Conservation (phyloP, 2,797 vertebrate species). For the Macroramphosus scolopax region DNA sequence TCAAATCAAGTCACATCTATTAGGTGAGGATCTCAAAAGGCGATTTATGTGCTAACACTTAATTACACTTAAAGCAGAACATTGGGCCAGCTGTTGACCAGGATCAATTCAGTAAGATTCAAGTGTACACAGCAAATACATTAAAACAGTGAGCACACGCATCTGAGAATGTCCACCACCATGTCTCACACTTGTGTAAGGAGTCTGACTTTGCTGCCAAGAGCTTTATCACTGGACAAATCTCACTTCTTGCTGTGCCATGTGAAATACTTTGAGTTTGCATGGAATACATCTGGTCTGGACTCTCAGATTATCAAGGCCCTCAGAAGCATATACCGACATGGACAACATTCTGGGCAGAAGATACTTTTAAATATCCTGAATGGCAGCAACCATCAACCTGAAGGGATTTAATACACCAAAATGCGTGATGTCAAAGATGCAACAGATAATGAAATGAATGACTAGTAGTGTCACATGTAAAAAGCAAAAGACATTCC, state of each 20-base stretch:
- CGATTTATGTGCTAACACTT: too few species aligned
- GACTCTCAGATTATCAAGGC: neutral
- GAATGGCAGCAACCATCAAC: too few species aligned
- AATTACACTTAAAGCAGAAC: too few species aligned
- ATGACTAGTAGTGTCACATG: neutral
- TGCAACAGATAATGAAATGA: neutral
- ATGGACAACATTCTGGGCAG: too few species aligned
- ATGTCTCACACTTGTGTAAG: slow-evolving; percentile 30
- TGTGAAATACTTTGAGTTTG: neutral
- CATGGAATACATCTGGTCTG: neutral
- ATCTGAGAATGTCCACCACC: slow-evolving; percentile 17
- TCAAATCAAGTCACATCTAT: too few species aligned
- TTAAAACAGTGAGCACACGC: neutral
- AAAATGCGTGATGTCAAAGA: too few species aligned
- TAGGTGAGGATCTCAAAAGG: too few species aligned
- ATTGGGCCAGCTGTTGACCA: neutral
- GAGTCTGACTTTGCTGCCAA: slow-evolving; percentile 12
- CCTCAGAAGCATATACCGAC: too few species aligned
- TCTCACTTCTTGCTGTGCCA: neutral
- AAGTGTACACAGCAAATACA: neutral
- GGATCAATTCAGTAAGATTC: neutral
- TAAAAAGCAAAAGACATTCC: slow-evolving; percentile 21
- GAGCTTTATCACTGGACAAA: neutral
- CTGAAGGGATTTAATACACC: too few species aligned
- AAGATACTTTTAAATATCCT: too few species aligned